Conservation (phyloP, 53 echinoderm and acorn worm species). For the Mesocentrotus franciscanus region DNA sequence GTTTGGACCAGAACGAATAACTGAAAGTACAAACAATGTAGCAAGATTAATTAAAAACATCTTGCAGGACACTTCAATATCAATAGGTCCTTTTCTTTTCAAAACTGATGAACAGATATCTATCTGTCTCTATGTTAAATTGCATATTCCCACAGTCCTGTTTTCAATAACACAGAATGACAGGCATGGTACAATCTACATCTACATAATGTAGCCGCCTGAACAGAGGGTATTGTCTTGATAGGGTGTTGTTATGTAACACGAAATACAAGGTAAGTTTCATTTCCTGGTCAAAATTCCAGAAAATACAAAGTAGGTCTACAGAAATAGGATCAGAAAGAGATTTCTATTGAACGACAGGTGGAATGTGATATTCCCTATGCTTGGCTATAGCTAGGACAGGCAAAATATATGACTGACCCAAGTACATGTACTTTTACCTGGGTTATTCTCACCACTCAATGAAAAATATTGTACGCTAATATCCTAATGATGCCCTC, state of each 20-base stretch:
- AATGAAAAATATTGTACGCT: not conserved
- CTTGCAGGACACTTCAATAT: not conserved
- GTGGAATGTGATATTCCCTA: not conserved
- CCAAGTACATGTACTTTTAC: no score
- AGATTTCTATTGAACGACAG: no score
- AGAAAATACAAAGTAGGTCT: no score
- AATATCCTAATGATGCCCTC: not conserved
- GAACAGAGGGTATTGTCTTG: not conserved
- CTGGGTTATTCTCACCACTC: not conserved
- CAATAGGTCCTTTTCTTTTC: not conserved
- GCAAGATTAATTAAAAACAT: no score
- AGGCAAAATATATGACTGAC: no score
- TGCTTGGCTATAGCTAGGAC: no score
- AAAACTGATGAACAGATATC: not conserved
- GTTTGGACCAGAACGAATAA: not conserved
- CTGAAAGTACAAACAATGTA: not conserved
- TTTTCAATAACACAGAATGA: not conserved
- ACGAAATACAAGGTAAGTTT: not conserved
- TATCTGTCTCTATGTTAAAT: not conserved
- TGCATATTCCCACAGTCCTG: not conserved
- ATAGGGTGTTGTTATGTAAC: not conserved
- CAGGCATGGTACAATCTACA: not conserved
- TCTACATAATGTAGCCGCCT: not conserved
- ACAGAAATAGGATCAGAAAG: not conserved
- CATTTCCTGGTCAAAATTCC: conserved; percentile 8